Evolutionary conservation across 2,113 vertebrate species (phyloP).

Genomic region (Panurus biarmicus): DNA sequence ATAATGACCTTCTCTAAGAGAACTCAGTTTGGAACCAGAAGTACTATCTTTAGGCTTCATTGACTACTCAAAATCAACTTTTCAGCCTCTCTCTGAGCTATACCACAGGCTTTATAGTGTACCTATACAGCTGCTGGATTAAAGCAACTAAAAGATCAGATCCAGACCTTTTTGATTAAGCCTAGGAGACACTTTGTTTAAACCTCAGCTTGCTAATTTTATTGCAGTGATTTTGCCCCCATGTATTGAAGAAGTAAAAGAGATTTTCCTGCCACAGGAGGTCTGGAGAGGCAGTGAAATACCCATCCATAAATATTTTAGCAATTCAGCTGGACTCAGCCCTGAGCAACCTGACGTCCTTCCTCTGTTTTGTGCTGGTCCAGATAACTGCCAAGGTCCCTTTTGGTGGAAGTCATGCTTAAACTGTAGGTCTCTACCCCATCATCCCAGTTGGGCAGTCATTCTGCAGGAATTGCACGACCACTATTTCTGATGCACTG

Average conservation of each 20-base stretch:
- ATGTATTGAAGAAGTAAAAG: not conserved
- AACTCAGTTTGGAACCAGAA: not conserved
- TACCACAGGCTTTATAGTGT: not conserved
- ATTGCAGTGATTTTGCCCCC: not conserved
- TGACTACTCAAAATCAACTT: not conserved
- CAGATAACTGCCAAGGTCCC: not conserved
- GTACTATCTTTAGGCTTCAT: not conserved
- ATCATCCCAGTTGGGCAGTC: not conserved
- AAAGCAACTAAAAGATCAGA: not conserved
- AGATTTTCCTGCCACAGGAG: not conserved
- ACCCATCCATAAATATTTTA: not conserved
- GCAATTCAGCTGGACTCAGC: not conserved
- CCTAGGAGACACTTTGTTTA: not conserved
- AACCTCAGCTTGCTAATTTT: not conserved
- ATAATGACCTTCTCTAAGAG: not conserved
- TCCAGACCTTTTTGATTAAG: not conserved
- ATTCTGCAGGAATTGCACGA: not conserved
- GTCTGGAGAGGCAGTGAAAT: not conserved
- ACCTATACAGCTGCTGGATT: not conserved
- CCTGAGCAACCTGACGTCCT: not conserved
- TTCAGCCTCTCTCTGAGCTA: not conserved
- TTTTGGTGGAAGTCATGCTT: not conserved
- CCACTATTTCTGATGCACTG: accelerated
- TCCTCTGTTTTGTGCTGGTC: not conserved
- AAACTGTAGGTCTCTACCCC: not conserved